These are phyloP conservation scores for Ptychadena robeensis DNA, from an alignment of 2,797 vertebrate genomes.

Conservation along the genomic window DNA sequence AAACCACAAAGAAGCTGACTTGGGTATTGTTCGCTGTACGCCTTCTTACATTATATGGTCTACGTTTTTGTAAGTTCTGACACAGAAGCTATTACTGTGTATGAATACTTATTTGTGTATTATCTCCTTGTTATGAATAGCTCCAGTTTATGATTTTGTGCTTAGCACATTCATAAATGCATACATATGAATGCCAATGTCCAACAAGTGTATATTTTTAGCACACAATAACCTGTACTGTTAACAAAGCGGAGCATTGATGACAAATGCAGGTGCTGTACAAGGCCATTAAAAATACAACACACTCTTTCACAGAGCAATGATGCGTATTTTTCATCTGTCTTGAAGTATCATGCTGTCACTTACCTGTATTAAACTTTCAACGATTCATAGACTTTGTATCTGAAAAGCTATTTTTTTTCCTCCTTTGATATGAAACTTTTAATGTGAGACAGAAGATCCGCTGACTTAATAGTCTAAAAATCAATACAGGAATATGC, in stretches of 20 bases:
- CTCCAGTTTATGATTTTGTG: slow-evolving; percentile 1
- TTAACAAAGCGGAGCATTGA: not conserved
- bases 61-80: not conserved
- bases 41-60: not conserved
- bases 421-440: slow-evolving; percentile 30
- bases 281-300: not conserved
- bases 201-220: not conserved
- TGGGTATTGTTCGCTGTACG: not conserved
- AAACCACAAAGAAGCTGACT: not conserved
- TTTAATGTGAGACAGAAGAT: slow-evolving; percentile 46
- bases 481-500: slow-evolving; percentile 48
- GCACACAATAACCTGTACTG: not conserved
- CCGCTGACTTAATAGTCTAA: slow-evolving; percentile 51
- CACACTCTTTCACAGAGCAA: not conserved
- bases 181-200: not conserved
- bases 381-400: slow-evolving; percentile 13
- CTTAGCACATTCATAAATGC: not conserved
- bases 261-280: not conserved
- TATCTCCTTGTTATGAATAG: not conserved
- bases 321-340: slow-evolving; percentile 5
- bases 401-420: slow-evolving; percentile 18
- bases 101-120: not conserved
- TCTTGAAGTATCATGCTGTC: not conserved
- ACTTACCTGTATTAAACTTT: slow-evolving; percentile 30
- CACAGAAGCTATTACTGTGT: not conserved